Base-by-base conservation (phyloP, 1,140 invertebrate genomes). In the Armadillidium nasatum region DNA sequence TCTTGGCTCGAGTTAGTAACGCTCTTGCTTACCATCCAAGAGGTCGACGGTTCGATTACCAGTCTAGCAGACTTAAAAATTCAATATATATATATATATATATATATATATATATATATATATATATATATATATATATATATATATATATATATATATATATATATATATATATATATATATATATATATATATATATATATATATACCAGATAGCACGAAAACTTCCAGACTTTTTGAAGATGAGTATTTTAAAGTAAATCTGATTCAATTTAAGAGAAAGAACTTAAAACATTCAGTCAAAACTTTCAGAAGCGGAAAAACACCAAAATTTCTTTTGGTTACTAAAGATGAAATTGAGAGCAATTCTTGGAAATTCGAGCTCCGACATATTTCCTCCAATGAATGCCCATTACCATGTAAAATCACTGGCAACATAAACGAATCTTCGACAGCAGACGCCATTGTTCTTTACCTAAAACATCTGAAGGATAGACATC, bases 71-170 rank as follows among this genome's bases (percentile, higher is more conserved):
- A n/a, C n/a, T n/a, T n/a, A n/a, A n/a, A n/a, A n/a, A n/a, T n/a
- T n/a, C n/a, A n/a, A 76, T 78, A 11, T 68, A 23, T 79, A n/a
- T 74, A 13, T 81, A 23, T 69, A 9, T 72, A 6, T 21, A 46
- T 69, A 15, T 78, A 76, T 80, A 71, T 22, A 69, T 23, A n/a
- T 81, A n/a, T 69, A 7, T 66, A 68, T 23, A 15, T n/a, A 43
- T 80, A 45, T 60, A 19, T 60, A 60, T 60, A 60, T 60, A 60
- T 60, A 60, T 13, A 60, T 60, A 60, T 60, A 19, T 60, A 60
- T 60, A 19, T 60, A 60, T 60, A 19, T 60, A 60, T 60, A 60
- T 60, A 15, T 15, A 60, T 60, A 60, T 60, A 60, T 60, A 60
- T 60, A 60, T 60, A 60, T 60, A n/a, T 15, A 80, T 72, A 50